Evolutionary conservation across 2,888 invertebrate species (phyloP).

Genomic region (Ctena decussata): DNA sequence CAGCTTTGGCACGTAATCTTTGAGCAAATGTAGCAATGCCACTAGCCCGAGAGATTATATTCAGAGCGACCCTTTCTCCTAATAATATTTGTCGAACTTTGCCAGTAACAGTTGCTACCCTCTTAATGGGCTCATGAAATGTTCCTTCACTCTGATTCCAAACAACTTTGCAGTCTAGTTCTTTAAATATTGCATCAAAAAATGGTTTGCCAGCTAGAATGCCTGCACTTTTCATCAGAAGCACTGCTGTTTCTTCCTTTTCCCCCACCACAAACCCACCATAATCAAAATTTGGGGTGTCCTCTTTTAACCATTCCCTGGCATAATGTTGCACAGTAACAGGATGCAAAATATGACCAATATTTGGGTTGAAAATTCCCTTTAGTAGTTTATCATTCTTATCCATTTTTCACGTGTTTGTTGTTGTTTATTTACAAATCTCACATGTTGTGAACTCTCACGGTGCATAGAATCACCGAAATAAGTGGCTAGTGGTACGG

Average conservation of each 20-base stretch:
- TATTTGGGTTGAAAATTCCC: slow-evolving; percentile 66
- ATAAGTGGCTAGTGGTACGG: too few species aligned
- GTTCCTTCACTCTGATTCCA: slow-evolving; percentile 85
- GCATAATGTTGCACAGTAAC: slow-evolving; percentile 79
- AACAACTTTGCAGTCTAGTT: slow-evolving; percentile 84
- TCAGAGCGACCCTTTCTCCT: slow-evolving; percentile 87
- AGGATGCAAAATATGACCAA: slow-evolving; percentile 84
- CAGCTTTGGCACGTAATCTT: slow-evolving; percentile 71
- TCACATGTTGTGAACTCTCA: not conserved
- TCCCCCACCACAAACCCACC: slow-evolving; percentile 86
- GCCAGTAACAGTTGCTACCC: slow-evolving; percentile 85
- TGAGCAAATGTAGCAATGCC: slow-evolving; percentile 86
- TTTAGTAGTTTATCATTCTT: slow-evolving; percentile 48
- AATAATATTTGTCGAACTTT: slow-evolving; percentile 85
- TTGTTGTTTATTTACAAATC: not conserved
- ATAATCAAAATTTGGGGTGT: slow-evolving; percentile 86
- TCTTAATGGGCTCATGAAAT: slow-evolving; percentile 73
- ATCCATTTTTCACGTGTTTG: slow-evolving; percentile 32
- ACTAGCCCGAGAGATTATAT: slow-evolving; percentile 86
- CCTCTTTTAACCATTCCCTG: slow-evolving; percentile 84
- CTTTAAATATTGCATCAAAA: slow-evolving; percentile 86
- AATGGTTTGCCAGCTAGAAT: slow-evolving; percentile 87
- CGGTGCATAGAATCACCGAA: too few species aligned
- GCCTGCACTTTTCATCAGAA: slow-evolving; percentile 84
- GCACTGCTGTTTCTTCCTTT: slow-evolving; percentile 81